Base-by-base conservation (phyloP, 2,113 vertebrate species). In the Amazona guildingii region DNA sequence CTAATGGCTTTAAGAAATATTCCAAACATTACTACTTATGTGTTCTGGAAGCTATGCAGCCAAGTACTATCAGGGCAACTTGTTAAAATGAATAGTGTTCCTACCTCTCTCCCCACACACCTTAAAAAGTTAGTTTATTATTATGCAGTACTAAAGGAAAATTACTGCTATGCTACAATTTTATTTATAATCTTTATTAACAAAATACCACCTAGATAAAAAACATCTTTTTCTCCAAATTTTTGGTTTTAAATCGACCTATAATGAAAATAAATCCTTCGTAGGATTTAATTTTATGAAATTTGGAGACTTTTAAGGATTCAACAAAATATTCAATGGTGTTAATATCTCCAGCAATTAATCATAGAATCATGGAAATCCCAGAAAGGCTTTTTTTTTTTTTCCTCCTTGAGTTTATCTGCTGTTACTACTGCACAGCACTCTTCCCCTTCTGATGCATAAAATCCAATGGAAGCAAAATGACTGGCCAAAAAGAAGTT, bases 401-500 rank as follows among this genome's bases (percentile, higher is more conserved):
- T 61, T 80, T 20, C 19, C 37, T 68, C 66, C 27, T 68, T 81
- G 29, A 15, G 24, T 83, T 63, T 39, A 63, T 86, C 90, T 83
- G 55, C 33, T 64, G 41, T 73, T 62, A 86, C 44, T 83, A 31
- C n/a, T 33, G 29, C 49, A 81, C 13, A 67, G 64, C 84, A 51
- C 14, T 79, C n/a, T 82, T 43, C 43, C 31, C 19, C 33, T 24
- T 90, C 75, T 1, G 3, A 81, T 54, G 37, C 74, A 61, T 39
- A 68, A 91, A 91, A 79, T 64, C 43, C 80, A 78, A 48, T 4
- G 52, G 77, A 91, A 82, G 66, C 43, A 91, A 88, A 86, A n/a
- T 10, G 21, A 63, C 41, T 55, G 81, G 94, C 73, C 88, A 93
- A 92, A 95, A 93, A 48, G 57, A 69, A 88, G 64, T 88, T 88